Evolutionary conservation across 2,797 vertebrate genomes (phyloP), one percentile per base, ranked within the genome.

Genomic region (Coranthus polyacanthus): DNA sequence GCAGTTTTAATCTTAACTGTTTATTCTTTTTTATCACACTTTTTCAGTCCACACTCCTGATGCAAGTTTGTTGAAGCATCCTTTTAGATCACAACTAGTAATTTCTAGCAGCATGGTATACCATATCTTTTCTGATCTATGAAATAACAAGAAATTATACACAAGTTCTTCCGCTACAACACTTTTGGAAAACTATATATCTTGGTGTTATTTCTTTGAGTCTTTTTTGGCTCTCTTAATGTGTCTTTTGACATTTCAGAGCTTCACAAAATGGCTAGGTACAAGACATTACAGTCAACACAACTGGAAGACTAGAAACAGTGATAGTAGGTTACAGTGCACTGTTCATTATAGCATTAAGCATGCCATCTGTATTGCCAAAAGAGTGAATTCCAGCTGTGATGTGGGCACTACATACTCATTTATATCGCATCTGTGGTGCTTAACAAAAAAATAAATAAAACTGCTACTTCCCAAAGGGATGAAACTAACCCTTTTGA

Each of bases 291-390:
- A 66, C 63, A 1, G 45, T 59, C 39, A 21, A 39, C 58, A 67
- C 36, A 53, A 50, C 42, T 53, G 52, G 50, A 67, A 81, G 64
- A 61, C 41, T 32, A 57, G 68, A 78, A 55, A 74, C 60, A 52
- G 22, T 68, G 47, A 75, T 52, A 72, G 67, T 29, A 54, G 55
- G 18, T 39, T 70, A 64, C 41, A 71, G 34, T 37, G n/a, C n/a
- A 34, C 34, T 66, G 73, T 57, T 86, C 79, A 84, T 70, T 79
- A 47, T 65, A 65, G 68, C 70, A 83, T 83, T 64, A 74, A 38
- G 72, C 29, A 53, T 75, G 73, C 76, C 53, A 86, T 77, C 71
- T 80, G 76, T 68, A 85, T 83, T 60, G 68, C 43, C 69, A 79
- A 74, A 74, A 50, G 12, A 76, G 43, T 50, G 41, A 32, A 39